phyloP scores from a whole-genome alignment of 2,113 vertebrate genomes.

The Orientallactaga bullata region DNA sequence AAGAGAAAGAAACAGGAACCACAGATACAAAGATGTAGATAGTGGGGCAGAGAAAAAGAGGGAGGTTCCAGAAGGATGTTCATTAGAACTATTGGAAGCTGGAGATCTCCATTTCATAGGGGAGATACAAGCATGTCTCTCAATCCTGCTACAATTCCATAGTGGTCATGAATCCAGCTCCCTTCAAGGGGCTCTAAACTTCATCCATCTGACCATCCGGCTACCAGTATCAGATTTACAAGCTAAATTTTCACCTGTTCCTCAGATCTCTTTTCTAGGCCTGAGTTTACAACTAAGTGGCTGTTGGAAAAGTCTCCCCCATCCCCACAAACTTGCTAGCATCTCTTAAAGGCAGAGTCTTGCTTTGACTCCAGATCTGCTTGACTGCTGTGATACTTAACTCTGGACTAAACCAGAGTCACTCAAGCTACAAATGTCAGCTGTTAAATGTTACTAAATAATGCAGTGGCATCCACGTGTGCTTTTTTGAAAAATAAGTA shows the following conservation, averaged over 20 bases:
- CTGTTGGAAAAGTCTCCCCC: too few relatives aligned
- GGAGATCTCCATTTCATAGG: accelerated
- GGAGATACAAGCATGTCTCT: neutral
- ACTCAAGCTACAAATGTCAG: neutral
- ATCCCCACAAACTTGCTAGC: neutral
- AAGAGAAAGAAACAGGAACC: neutral
- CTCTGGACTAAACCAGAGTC: neutral
- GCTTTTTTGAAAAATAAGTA: neutral
- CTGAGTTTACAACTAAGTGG: neutral
- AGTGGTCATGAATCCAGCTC: neutral
- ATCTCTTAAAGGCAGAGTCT: neutral
- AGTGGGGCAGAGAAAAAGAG: too few relatives aligned
- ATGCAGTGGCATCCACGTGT: neutral
- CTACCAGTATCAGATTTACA: neutral
- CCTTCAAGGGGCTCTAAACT: accelerated
- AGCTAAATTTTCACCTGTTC: neutral
- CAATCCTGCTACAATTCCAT: accelerated
- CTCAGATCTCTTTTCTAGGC: neutral
- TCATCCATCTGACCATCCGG: neutral
- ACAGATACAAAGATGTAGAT: neutral
- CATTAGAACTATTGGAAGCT: neutral
- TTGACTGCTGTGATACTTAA: neutral
- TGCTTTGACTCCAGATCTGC: neutral
- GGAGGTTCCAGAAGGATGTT: neutral
- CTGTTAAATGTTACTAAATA: neutral